These are phyloP conservation scores for Artibeus jamaicensis DNA, from an alignment of 2,797 vertebrate genomes.

Conservation along the genomic window DNA sequence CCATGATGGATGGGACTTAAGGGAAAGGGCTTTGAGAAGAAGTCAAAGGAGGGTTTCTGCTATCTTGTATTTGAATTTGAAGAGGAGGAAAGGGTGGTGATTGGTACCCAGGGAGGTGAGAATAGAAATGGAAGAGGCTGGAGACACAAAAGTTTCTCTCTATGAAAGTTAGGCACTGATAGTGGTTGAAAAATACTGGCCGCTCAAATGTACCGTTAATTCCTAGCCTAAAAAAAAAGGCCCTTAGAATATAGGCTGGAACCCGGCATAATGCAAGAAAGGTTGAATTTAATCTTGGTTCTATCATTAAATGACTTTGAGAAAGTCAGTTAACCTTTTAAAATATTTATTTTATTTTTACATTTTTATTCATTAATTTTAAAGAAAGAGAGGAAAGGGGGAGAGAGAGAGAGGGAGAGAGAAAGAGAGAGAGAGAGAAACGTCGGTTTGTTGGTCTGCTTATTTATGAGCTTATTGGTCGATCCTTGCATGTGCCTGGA, in stretches of 20 bases:
- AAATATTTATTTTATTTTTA: neutral
- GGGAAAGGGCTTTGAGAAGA: neutral
- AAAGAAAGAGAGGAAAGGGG: neutral
- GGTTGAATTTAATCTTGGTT: neutral
- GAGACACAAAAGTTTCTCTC: neutral
- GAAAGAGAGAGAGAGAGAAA: neutral
- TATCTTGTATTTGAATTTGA: neutral
- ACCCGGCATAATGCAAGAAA: neutral
- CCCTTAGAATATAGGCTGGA: neutral
- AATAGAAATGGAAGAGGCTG: neutral
- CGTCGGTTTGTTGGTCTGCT: too few species aligned
- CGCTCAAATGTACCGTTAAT: neutral
- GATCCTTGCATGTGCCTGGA: too few species aligned
- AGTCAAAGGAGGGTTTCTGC: neutral
- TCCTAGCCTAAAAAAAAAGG: neutral
- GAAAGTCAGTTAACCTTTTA: neutral
- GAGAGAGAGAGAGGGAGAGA: neutral
- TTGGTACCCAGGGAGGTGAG: neutral
- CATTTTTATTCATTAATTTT: too few species aligned
- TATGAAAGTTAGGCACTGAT: neutral
- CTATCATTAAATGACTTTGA: neutral
- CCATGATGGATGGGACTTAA: neutral
- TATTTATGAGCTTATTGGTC: too few species aligned
- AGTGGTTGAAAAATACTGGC: neutral
- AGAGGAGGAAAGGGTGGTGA: neutral